Evolutionary conservation across 1,140 invertebrate species (phyloP), one percentile per base, ranked within the genome.

Genomic region (Drosophila nasuta): DNA sequence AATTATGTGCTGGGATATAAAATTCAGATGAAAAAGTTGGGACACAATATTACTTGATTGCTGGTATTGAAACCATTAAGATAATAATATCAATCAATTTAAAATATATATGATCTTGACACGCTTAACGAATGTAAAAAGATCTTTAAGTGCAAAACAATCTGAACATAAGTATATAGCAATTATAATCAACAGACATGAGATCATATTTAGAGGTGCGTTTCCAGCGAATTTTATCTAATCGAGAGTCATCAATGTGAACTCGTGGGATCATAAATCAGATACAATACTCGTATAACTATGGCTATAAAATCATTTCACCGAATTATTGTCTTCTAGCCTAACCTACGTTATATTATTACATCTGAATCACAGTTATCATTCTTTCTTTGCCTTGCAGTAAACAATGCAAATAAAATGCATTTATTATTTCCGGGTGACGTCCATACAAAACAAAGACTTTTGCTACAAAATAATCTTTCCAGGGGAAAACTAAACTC

Each of bases 231-330:
- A 57, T 25, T 15, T 57, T 75, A 75, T 75, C 72, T 75, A 43
- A 75, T 75, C 72, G 48, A 11, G 7, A 60, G 65, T 30, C 65
- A 63, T 75, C 49, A 57, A 38, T 35, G 25, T 15, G 25, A 67
- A 49, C 51, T 69, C 51, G 49, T 62, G 30, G 10, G 57, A 69
- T 62, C 51, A 63, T 75, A 75, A 75, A 75, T 56, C 33, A 48
- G 56, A 43, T 45, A 67, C 51, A 59, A 48, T 64, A 35, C 41
- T 35, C 51, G 13, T 30, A 49, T 20, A n/a, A 28, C 11, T 15
- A 5, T 11, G 8, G 15, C 7, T 15, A 62, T 35, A 52, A 25
- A 35, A 33, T n/a, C 15, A 20, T 60, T 35, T 20, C 11, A 10
- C 3, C n/a, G 35, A 51, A 33, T 15, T 51, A 8, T 66, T 66